These are phyloP conservation scores for Notarius lentiginosus DNA, from an alignment of 2,113 vertebrate species.

Conservation along the genomic window DNA sequence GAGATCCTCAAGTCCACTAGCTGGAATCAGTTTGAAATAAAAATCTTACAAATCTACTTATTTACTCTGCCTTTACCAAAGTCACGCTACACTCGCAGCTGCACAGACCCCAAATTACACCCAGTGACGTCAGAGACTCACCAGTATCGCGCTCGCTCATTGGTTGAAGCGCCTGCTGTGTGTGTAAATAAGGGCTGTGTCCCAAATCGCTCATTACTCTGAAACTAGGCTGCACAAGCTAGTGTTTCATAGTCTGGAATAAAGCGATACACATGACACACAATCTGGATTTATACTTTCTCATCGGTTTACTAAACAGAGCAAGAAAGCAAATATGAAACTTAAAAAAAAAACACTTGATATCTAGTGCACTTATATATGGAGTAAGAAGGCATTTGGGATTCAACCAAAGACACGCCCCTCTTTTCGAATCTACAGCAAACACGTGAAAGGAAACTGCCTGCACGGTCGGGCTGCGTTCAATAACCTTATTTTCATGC, in stretches of 20 bases:
- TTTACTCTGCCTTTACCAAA: conserved; percentile 56
- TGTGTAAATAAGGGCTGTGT: conserved; percentile 3
- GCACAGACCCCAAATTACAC: conserved; percentile 55
- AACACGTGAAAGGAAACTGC: conserved; percentile 23
- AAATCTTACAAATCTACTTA: neutral
- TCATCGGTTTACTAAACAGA: too few relatives aligned
- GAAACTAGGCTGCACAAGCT: neutral
- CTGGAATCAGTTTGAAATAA: neutral
- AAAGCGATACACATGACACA: neutral
- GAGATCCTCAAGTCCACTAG: too few relatives aligned
- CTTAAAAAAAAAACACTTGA: neutral
- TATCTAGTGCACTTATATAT: neutral
- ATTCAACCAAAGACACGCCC: neutral
- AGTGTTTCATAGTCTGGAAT: neutral
- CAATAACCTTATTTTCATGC: too few relatives aligned
- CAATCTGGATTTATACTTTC: too few relatives aligned
- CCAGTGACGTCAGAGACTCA: conserved; percentile 36
- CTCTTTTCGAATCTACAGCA: neutral
- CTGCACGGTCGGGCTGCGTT: neutral
- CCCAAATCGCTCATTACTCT: neutral
- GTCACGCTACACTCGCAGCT: conserved; percentile 65
- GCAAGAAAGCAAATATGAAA: neutral
- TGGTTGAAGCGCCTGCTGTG: conserved; percentile 53
- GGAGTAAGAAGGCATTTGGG: neutral
- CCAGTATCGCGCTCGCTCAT: conserved; percentile 54